Percentiles rank a stretch among this genome's conserved stretches.
Conservation (phyloP, 2,888 invertebrate genomes). For the Fragum whitleyi region DNA sequence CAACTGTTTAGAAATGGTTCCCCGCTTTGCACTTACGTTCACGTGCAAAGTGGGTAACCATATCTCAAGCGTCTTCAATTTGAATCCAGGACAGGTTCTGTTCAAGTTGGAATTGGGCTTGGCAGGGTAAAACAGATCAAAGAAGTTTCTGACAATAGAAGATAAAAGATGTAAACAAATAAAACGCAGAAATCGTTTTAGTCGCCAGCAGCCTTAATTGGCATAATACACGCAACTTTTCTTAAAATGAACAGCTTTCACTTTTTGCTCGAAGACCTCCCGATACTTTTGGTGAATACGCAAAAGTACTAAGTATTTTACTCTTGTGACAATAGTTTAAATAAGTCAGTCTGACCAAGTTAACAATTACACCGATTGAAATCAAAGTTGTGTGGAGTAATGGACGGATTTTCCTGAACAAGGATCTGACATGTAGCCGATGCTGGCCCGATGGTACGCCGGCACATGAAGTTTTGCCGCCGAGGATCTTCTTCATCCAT, state of each 20-base stretch:
- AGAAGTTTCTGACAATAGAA: neutral
- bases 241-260: neutral
- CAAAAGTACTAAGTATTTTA: too few relatives aligned
- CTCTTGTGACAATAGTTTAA: too few relatives aligned
- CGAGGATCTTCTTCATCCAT: constrained; percentile 65
- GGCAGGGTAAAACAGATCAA: neutral
- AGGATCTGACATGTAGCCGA: neutral
- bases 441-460: constrained; percentile 55
- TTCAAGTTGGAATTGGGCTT: neutral
- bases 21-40: too few relatives aligned
- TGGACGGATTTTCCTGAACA: too few relatives aligned
- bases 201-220: neutral
- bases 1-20: too few relatives aligned
- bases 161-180: neutral
- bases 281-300: too few relatives aligned
- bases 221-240: neutral
- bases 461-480: constrained; percentile 65
- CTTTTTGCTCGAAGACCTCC: neutral
- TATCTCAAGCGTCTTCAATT: too few relatives aligned
- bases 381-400: too few relatives aligned
- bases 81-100: too few relatives aligned
- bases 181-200: constrained; percentile 1
- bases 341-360: too few relatives aligned
- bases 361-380: too few relatives aligned
- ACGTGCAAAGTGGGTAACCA: too few relatives aligned